phyloP scores from a whole-genome alignment of 2,797 vertebrate species.

The Sparus aurata region DNA sequence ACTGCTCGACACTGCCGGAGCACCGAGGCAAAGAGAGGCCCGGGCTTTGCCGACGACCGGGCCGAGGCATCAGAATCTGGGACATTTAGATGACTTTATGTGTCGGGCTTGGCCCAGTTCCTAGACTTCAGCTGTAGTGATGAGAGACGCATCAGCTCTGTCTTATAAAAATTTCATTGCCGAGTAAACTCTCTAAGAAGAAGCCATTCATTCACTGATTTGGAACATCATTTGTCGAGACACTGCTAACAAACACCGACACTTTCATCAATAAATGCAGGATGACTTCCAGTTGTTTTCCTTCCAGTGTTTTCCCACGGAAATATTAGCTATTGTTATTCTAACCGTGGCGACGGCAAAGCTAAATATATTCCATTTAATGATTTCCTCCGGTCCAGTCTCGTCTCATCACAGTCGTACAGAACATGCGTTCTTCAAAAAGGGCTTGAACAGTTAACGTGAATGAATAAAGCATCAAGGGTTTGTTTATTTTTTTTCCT shows the following conservation, averaged over 20 bases:
- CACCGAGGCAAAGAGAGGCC: neutral
- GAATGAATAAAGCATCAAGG: conserved; percentile 37
- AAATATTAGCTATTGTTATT: neutral
- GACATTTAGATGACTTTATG: conserved; percentile 13
- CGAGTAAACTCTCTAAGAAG: neutral
- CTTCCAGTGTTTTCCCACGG: neutral
- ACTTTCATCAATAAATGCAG: neutral
- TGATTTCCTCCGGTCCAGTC: neutral
- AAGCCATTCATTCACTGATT: neutral
- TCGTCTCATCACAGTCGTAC: neutral
- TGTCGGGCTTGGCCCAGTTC: conserved; percentile 13
- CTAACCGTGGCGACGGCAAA: neutral
- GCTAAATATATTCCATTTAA: neutral
- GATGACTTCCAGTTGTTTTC: neutral
- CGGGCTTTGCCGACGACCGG: neutral
- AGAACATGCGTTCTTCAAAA: neutral
- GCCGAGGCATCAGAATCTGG: conserved; percentile 5
- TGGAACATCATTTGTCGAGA: neutral
- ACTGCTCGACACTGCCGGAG: neutral
- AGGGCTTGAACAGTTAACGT: neutral
- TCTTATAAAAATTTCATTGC: neutral
- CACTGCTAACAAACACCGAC: neutral
- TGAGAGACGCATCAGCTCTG: neutral
- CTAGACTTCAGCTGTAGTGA: conserved; percentile 1
- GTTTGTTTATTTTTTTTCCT: conserved; percentile 35